Conservation (phyloP, 2,888 invertebrate genomes). For the Amphipoea oculea region DNA sequence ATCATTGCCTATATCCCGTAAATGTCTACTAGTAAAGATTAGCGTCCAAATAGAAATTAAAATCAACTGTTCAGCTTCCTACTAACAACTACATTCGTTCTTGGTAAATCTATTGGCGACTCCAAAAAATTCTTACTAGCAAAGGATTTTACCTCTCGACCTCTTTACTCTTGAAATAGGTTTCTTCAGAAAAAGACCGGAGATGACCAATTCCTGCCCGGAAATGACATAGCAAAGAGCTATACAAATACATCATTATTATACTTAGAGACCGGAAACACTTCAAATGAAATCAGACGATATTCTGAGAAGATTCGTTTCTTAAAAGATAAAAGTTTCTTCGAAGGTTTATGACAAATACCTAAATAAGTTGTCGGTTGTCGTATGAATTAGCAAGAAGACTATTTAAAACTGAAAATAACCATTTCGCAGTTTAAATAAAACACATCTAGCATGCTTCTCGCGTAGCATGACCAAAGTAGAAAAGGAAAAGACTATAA, state of each 20-base stretch:
- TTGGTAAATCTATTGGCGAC: not conserved
- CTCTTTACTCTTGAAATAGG: slow-evolving; percentile 2
- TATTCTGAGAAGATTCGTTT: slow-evolving; percentile 27
- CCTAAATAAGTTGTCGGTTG: not conserved
- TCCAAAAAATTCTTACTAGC: not conserved
- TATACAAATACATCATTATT: slow-evolving; percentile 20
- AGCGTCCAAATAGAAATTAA: not conserved
- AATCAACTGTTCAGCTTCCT: not conserved
- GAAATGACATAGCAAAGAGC: slow-evolving; percentile 36
- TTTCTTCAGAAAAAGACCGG: slow-evolving; percentile 25
- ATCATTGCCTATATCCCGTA: not conserved
- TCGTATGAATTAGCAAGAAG: not conserved
- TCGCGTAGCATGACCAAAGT: too few species aligned
- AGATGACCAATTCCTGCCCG: slow-evolving; percentile 21
- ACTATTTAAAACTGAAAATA: not conserved
- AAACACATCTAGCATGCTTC: not conserved
- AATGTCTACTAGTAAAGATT: not conserved
- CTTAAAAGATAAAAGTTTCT: slow-evolving; percentile 14
- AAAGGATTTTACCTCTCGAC: not conserved
- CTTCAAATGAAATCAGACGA: slow-evolving; percentile 23
- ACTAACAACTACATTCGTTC: not conserved
- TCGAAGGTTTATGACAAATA: not conserved
- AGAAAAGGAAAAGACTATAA: too few species aligned
- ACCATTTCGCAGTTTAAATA: not conserved
- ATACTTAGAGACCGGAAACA: slow-evolving; percentile 21